Base-by-base conservation (phyloP, 2,113 vertebrate genomes). In the Steatornis caripensis region DNA sequence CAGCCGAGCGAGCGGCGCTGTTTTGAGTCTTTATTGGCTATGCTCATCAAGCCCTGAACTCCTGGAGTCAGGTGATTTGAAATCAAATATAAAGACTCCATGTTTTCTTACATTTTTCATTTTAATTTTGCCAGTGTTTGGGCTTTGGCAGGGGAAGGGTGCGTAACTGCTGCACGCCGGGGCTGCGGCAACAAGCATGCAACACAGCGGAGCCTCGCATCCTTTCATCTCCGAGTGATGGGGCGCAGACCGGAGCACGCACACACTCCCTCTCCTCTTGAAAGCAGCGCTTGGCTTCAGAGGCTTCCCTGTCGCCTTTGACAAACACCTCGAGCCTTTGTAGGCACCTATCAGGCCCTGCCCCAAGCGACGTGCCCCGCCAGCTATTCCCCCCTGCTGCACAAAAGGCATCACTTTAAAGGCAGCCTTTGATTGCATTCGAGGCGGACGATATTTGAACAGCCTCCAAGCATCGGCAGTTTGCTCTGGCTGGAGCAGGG, bases 201-300 rank as follows among this genome's bases (percentile, higher is more conserved):
- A 2, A 15, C 1, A 51, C 43, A 39, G 71, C 64, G 9, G 66
- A 89, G 74, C 89, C 26, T 39, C 3, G 2, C 34, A 16, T 60
- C 62, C 89, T 83, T 94, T 93, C 90, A 88, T 68, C 65, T 79
- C 39, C 5, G 0, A 36, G 78, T 4, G 85, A 58, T 2, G 34
- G 48, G 66, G 39, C 2, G 2, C 43, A 9, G 45, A 32, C 19
- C 0, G 0, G 58, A 89, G 22, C 36, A 0, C 0, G 0, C 54
- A 10, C 68, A 64, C 72, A 9, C 20, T 18, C 3, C 0, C 53
- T 79, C 61, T 89, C 36, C 87, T 91, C 89, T 87, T 96, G 74
- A 91, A 96, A 95, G 87, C 87, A 23, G 45, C 95, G 92, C 94
- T 65, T 29, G 66, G 66, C 95, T 94, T 95, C 94, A 89, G 84